Conservation (phyloP, 2,797 vertebrate species). For the Dicrostonyx torquatus region DNA sequence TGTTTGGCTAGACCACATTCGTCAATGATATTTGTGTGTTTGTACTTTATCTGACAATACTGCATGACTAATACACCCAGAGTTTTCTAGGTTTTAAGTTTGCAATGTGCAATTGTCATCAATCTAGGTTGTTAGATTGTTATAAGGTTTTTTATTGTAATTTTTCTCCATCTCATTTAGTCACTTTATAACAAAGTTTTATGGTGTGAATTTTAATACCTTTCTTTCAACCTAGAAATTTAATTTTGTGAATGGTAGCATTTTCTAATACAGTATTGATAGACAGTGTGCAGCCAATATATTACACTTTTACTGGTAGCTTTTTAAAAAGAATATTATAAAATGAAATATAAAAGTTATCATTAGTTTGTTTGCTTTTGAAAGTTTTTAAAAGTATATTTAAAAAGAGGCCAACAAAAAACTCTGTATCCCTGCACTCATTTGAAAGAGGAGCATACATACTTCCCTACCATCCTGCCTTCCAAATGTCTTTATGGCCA, state of each 20-base stretch:
- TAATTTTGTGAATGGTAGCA: not conserved
- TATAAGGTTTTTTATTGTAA: not conserved
- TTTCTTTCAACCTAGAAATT: not conserved
- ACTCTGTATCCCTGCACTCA: not conserved
- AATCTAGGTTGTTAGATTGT: not conserved
- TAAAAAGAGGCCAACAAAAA: not conserved
- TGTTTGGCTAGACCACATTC: not conserved
- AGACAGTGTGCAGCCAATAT: not conserved
- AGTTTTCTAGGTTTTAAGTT: not conserved
- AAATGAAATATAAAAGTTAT: not conserved
- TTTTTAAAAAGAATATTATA: not conserved
- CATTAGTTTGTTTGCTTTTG: not conserved
- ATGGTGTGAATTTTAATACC: not conserved
- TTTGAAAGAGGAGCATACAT: not conserved
- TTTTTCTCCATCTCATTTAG: not conserved
- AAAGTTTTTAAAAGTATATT: not conserved
- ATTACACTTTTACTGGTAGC: not conserved
- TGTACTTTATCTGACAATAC: too few relatives aligned
- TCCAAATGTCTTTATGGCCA: not conserved
- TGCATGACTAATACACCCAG: not conserved
- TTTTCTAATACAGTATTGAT: not conserved
- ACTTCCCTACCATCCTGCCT: not conserved
- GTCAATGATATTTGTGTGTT: not conserved
- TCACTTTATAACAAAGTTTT: not conserved
- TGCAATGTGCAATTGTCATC: not conserved